These are phyloP conservation scores for Sternotherus odoratus DNA, from an alignment of 2,797 vertebrate genomes.

Conservation along the genomic window DNA sequence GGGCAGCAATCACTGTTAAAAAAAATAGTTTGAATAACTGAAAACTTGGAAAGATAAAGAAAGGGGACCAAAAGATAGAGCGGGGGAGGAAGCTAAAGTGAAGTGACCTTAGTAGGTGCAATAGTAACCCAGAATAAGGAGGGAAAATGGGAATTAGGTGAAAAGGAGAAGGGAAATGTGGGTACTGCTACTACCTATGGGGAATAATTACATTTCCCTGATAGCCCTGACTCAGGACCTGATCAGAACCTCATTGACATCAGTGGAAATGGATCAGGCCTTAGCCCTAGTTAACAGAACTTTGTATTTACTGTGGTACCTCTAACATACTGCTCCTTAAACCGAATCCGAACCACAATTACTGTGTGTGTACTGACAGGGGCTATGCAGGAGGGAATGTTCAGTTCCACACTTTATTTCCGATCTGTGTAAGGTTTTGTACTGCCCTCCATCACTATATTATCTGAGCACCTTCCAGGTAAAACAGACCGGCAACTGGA, in stretches of 20 bases:
- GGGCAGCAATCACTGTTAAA: not conserved
- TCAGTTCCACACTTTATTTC: not conserved
- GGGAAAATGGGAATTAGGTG: not conserved
- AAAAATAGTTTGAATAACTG: constrained; percentile 17
- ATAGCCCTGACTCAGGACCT: accelerated
- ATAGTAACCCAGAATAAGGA: not conserved
- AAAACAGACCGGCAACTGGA: not conserved
- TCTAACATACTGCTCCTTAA: not conserved
- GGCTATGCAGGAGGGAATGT: not conserved
- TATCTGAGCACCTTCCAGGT: not conserved
- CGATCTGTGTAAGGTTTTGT: not conserved
- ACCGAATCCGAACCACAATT: not conserved
- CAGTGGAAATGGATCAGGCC: not conserved
- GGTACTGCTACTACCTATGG: not conserved
- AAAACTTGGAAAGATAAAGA: not conserved
- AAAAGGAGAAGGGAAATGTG: not conserved
- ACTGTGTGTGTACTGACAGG: not conserved
- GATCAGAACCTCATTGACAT: not conserved
- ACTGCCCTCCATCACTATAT: not conserved
- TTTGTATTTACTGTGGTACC: not conserved
- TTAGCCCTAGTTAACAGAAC: not conserved
- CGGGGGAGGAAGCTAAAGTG: not conserved
- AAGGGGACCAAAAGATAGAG: not conserved
- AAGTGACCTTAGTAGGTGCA: not conserved
- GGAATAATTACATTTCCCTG: not conserved